Conservation (phyloP, 1,140 invertebrate species). For the Portunus trituberculatus region DNA sequence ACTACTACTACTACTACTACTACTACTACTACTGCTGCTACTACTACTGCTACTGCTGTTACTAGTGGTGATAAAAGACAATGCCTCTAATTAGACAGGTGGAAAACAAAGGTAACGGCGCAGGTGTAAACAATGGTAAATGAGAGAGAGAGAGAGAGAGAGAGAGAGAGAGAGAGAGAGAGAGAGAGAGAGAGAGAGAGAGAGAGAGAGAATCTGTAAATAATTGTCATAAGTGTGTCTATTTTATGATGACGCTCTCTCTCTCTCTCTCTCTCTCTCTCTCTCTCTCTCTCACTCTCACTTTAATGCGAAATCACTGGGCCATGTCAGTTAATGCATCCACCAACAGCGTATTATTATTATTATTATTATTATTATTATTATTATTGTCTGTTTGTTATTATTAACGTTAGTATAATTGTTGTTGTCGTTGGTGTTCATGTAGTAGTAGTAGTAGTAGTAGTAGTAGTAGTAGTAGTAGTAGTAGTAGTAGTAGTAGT, state of each 20-base stretch:
- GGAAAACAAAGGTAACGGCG: too few species aligned
- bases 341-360: background rate
- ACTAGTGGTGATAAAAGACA: background rate
- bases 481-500: constrained; percentile 22
- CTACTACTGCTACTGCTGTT: background rate
- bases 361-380: constrained; percentile 26
- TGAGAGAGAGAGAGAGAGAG: too few species aligned
- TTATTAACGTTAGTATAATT: background rate
- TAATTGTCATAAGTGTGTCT: too few species aligned
- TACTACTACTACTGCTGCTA: background rate
- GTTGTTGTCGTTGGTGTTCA: background rate
- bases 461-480: constrained; percentile 12
- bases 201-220: too few species aligned
- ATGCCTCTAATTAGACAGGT: too few species aligned
- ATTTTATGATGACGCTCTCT: too few species aligned
- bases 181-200: too few species aligned
- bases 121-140: too few species aligned
- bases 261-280: too few species aligned
- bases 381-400: constrained; percentile 25
- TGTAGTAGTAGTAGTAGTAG: background rate
- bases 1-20: background rate
- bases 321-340: background rate
- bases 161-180: too few species aligned
- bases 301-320: too few species aligned
- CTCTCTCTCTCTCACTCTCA: too few species aligned